Evolutionary conservation across 2,797 vertebrate species (phyloP).

Genomic region (Hapalemur alaotrensis): DNA sequence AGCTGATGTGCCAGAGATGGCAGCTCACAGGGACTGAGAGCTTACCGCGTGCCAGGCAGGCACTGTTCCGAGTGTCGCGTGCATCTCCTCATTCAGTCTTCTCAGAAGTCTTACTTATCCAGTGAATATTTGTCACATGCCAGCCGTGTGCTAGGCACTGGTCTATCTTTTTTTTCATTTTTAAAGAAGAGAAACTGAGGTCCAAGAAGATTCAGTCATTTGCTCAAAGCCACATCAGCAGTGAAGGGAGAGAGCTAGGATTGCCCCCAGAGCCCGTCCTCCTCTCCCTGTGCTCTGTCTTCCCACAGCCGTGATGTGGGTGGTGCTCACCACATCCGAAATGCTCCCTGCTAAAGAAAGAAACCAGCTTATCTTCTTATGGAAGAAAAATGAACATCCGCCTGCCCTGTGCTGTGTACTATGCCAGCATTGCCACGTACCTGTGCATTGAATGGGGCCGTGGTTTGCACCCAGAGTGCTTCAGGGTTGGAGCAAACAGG

Average conservation of each 20-base stretch:
- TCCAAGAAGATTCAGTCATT: neutral
- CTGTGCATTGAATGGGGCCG: neutral
- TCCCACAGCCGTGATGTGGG: neutral
- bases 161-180: neutral
- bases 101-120: neutral
- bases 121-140: neutral
- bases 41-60: neutral
- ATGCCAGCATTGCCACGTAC: neutral
- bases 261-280: neutral
- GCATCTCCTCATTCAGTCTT: neutral
- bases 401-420: no score
- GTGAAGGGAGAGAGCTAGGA: neutral
- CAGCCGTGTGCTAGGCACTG: neutral
- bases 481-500: neutral
- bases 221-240: neutral
- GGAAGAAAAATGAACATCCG: neutral
- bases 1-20: neutral
- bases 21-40: neutral
- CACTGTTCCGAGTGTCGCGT: neutral
- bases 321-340: neutral
- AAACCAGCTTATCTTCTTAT: neutral
- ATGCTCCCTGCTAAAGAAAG: neutral
- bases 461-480: neutral
- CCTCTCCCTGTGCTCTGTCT: neutral
- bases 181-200: neutral